phyloP scores from a whole-genome alignment of 2,888 invertebrate species.

The Sinohyriopsis cumingii region DNA sequence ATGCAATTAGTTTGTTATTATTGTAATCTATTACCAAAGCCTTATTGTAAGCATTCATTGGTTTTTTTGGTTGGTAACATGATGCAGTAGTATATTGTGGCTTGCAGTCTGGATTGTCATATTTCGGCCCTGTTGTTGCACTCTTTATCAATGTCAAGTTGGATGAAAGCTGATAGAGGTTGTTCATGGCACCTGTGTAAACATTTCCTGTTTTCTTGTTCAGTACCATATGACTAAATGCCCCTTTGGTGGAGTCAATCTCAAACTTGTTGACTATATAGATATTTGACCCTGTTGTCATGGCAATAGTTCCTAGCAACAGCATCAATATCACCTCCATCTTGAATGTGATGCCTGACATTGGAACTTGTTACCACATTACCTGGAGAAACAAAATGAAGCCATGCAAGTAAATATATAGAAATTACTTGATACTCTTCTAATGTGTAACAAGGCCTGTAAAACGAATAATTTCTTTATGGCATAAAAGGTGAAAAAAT shows the following conservation, averaged over 20 bases:
- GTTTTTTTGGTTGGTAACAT: constrained; percentile 22
- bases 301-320: constrained; percentile 6
- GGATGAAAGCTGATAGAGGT: constrained; percentile 91
- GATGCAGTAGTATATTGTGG: constrained; percentile 48
- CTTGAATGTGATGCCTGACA: too few relatives aligned
- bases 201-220: constrained; percentile 92
- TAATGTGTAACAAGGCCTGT: too few relatives aligned
- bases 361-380: too few relatives aligned
- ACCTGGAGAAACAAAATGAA: too few relatives aligned
- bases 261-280: constrained; percentile 19
- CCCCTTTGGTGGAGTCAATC: constrained; percentile 13
- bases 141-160: constrained; percentile 85
- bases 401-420: too few relatives aligned
- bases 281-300: constrained; percentile 4
- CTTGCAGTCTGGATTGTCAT: constrained; percentile 91
- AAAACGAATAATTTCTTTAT: too few relatives aligned
- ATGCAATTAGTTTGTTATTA: constrained; percentile 89
- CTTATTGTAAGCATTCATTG: constrained; percentile 92
- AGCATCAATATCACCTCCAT: constrained; percentile 1
- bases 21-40: constrained; percentile 94
- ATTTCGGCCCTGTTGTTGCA: constrained; percentile 76
- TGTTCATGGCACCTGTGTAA: constrained; percentile 92
- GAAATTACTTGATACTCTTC: too few relatives aligned
- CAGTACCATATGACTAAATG: constrained; percentile 76
- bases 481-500: too few relatives aligned